Evolutionary conservation across 1,140 invertebrate genomes (phyloP).

Genomic region (Drosophila obscura): DNA sequence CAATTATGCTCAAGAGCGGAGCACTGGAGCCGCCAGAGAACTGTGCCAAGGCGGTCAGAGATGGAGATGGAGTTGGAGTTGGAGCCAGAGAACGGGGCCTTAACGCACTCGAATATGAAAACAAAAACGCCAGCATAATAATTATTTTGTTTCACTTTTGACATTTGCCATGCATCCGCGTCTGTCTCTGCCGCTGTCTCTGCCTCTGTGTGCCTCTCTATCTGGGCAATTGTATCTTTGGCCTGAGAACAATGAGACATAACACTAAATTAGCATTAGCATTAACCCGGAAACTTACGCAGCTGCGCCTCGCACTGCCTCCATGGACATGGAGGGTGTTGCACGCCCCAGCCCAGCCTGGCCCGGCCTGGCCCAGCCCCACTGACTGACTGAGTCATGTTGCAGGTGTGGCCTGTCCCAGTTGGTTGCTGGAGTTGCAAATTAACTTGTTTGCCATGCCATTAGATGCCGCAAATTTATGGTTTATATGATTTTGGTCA

Average conservation of each 20-base stretch:
- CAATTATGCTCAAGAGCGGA: slow-evolving; percentile 31
- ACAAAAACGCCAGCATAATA: slow-evolving; percentile 40
- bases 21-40: slow-evolving; percentile 10
- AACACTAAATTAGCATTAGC: slow-evolving; percentile 70
- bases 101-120: slow-evolving; percentile 16
- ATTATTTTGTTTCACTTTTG: slow-evolving; percentile 72
- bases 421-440: slow-evolving; percentile 52
- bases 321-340: slow-evolving; percentile 63
- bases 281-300: slow-evolving; percentile 75
- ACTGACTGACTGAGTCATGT: slow-evolving; percentile 1
- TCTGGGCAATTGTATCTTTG: slow-evolving; percentile 54
- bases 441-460: slow-evolving; percentile 73
- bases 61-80: background rate
- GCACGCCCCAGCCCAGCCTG: slow-evolving; percentile 4
- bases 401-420: slow-evolving; percentile 34
- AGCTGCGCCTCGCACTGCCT: slow-evolving; percentile 30
- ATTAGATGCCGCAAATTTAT: slow-evolving; percentile 74
- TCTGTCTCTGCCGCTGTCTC: too few relatives aligned
- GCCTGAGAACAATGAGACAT: slow-evolving; percentile 58
- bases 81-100: background rate
- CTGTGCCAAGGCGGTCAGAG: slow-evolving; percentile 50
- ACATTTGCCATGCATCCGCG: slow-evolving; percentile 62
- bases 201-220: slow-evolving; percentile 20
- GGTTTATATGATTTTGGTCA: slow-evolving; percentile 65
- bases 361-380: too few relatives aligned